Evolutionary conservation across 2,797 vertebrate genomes (phyloP), one percentile per base, ranked within the genome.

Genomic region (Serranus cabrilla): DNA sequence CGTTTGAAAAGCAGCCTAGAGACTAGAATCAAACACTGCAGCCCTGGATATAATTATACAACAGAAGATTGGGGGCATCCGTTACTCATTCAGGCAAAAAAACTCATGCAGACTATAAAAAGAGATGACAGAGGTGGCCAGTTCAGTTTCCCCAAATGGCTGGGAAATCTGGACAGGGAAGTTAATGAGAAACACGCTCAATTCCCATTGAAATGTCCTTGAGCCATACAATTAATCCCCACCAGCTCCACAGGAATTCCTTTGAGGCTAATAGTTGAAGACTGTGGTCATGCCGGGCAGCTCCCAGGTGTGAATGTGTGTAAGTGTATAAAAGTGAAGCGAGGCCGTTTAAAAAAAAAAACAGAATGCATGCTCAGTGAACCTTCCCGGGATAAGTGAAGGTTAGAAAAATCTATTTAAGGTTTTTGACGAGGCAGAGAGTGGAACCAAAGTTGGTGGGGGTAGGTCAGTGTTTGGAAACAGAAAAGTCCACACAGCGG

Each of bases 181-280:
- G 79, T 87, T 87, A 89, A 89, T 87, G 82, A 92, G 82, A 84
- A 80, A 76, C 43, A 23, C 1, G 3, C 16, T 74, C 60, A 55
- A 75, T 75, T 80, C 80, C 83, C 56, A 49, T n/a, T 82, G 82
- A 81, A 77, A 82, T 69, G 86, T 84, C 86, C 87, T 88, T 87
- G 83, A 84, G 76, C 66, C 11, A 71, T 81, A 81, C 79, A 80
- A 92, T 90, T 85, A 89, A 87, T 91, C 80, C 82, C 77, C 80
- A 79, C 5, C 72, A 69, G 78, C 85, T 76, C 75, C 21, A 7
- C 49, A 74, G 62, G 34, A 74, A 82, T 40, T 60, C 89, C 78
- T 86, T 12, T 4, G 86, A 85, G 85, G 56, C 76, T 59, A 57
- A 71, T 66, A 37, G 83, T 71, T 62, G 70, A 61, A 56, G 76